A percentile compares a stretch with the other conserved stretches of the same genome.
Conservation (phyloP, 2,113 vertebrate species). For the Felis chaus region DNA sequence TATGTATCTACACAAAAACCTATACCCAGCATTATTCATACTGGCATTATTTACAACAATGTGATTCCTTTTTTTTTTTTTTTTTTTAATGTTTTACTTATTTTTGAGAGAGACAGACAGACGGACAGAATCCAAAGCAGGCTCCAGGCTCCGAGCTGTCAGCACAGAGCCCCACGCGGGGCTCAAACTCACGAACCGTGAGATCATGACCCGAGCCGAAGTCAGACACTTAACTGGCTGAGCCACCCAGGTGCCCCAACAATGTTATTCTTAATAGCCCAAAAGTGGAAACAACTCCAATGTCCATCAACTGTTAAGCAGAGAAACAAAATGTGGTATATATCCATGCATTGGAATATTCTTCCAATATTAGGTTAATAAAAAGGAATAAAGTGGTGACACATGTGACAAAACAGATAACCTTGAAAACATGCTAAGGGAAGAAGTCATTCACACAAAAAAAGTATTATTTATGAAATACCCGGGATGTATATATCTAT, state of each 20-base stretch:
- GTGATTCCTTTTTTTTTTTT: background rate
- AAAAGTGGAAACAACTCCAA: constrained; percentile 19
- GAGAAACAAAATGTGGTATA: constrained; percentile 1
- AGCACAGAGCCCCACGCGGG: too few species aligned
- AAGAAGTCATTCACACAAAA: background rate
- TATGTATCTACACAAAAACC: background rate
- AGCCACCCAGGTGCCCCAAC: background rate
- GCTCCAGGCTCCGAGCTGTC: too few species aligned
- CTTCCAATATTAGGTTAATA: constrained; percentile 5
- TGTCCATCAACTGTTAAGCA: background rate
- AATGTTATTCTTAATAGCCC: background rate
- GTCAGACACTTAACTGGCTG: too few species aligned
- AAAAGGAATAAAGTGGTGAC: constrained; percentile 29
- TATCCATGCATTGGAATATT: background rate
- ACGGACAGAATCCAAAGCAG: too few species aligned
- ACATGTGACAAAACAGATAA: background rate
- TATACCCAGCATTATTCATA: background rate
- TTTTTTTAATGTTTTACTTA: too few species aligned
- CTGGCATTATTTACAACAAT: background rate
- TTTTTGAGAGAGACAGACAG: too few species aligned
- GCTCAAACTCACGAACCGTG: too few species aligned
- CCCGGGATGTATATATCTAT: background rate
- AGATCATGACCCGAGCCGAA: too few species aligned
- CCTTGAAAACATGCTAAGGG: background rate
- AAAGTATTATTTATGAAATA: background rate